Evolutionary conservation across 23 tunicate genomes (phyloP).

Genomic region (Halocynthia aurantium): DNA sequence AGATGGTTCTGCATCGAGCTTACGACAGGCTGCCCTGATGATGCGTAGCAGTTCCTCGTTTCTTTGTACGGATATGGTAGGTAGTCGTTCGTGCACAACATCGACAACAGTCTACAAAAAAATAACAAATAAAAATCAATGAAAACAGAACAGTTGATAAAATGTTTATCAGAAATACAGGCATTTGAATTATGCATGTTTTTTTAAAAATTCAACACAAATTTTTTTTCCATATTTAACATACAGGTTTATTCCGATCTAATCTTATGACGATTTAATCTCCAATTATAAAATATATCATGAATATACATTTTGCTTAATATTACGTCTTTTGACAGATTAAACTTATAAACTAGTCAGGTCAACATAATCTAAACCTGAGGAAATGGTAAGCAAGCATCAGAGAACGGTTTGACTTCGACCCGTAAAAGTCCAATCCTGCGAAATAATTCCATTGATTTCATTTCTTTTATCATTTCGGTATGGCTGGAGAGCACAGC

Average conservation of each 20-base stretch:
- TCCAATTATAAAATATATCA: no score
- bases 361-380: conserved; percentile 26
- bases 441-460: conserved; percentile 58
- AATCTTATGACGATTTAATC: no score
- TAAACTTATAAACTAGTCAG: no score
- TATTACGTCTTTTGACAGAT: no score
- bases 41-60: conserved; percentile 72
- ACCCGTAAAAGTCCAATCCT: conserved; percentile 58
- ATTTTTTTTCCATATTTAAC: no score
- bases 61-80: conserved; percentile 74
- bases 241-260: no score
- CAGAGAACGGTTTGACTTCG: conserved; percentile 51
- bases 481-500: conserved; percentile 49
- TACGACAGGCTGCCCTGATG: conserved; percentile 50
- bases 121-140: not conserved
- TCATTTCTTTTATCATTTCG: conserved; percentile 73
- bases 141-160: not conserved
- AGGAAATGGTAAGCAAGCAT: conserved; percentile 67
- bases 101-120: conserved; percentile 55
- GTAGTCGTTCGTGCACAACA: conserved; percentile 66
- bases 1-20: conserved; percentile 50
- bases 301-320: no score
- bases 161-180: not conserved
- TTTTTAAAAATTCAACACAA: not conserved
- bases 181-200: not conserved